Base-by-base conservation (phyloP, 2,888 invertebrate species). In the Tenthredo amoena region DNA sequence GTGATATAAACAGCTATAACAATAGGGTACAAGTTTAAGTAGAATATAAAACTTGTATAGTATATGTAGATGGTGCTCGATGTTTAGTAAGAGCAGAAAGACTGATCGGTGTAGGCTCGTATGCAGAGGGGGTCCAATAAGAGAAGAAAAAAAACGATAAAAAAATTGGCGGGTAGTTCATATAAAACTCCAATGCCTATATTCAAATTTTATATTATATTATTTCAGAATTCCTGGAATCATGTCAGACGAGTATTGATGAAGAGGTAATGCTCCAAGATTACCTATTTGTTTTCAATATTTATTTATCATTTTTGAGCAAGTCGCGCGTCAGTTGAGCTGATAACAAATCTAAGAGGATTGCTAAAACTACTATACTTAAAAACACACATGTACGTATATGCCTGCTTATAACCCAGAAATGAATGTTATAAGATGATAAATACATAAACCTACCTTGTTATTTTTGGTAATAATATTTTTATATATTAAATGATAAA, bases 391-490 rank as follows among this genome's bases (percentile, higher is more conserved):
- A 55, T 55, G n/a, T n/a, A 50, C 18, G 0, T 50, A 50, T 50
- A 50, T 43, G 43, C 50, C 50, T 50, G n/a, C 5, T n/a, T 62
- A 62, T 26, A 62, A 62, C 26, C 62, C 26, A 26, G 4, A 26
- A 2, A 62, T 62, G 21, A 12, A 12, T 62, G 26, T 62, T 62
- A 26, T 62, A 62, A 62, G 12, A 62, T 62, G 21, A 26, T 26
- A 3, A 21, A 26, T 62, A 9, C 10, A 9, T 37, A 71, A 9
- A 34, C 37, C 71, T 71, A n/a, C 21, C 3, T 47, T 15, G 15
- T 76, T 43, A 76, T 76, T 43, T 76, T 47, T 43, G 12, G 26
- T 76, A 47, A 31, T 18, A 55, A 79, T 79, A 79, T 79, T 79
- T 79, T 79, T 58, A 55, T 76, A 47, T 34, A 58, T 79, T 10